A percentile compares a stretch with the other conserved stretches of the same genome.
Evolutionary conservation across 2,888 invertebrate genomes (phyloP).

Genomic region (Argynnis bischoffii): DNA sequence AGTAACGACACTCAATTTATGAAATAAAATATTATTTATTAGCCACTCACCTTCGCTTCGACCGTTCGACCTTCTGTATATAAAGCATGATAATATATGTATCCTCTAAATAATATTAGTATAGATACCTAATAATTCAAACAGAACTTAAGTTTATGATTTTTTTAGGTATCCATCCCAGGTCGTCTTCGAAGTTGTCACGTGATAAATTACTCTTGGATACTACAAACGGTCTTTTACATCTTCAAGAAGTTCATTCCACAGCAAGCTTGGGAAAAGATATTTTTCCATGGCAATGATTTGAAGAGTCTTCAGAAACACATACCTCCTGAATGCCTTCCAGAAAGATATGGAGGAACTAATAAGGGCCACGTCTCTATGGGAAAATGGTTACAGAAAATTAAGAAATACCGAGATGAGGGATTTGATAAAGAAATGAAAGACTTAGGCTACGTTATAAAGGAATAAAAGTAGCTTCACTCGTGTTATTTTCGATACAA

Average conservation of each 20-base stretch:
- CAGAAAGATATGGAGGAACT: conserved; percentile 67
- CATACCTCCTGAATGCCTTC: conserved; percentile 58
- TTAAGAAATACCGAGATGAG: conserved; percentile 71
- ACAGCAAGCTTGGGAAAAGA: conserved; percentile 80
- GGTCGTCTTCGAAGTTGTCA: conserved; percentile 86
- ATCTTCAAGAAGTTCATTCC: conserved; percentile 89
- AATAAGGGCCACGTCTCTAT: conserved; percentile 81
- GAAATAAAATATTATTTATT: too few relatives aligned
- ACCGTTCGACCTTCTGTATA: too few relatives aligned
- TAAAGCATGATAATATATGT: too few relatives aligned
- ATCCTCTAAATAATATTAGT: too few relatives aligned
- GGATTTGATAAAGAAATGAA: conserved; percentile 84
- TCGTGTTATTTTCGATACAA: neutral
- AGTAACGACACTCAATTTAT: too few relatives aligned
- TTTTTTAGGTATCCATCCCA: conserved; percentile 84
- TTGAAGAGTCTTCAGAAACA: conserved; percentile 67
- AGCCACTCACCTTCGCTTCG: too few relatives aligned
- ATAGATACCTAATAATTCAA: too few relatives aligned
- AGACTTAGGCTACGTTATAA: conserved; percentile 84
- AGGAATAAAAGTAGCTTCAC: conserved; percentile 50
- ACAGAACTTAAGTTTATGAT: neutral
- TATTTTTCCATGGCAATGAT: conserved; percentile 70
- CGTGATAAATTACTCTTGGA: conserved; percentile 90
- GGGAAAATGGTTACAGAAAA: conserved; percentile 83
- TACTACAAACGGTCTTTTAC: conserved; percentile 88